Percentiles rank a stretch among this genome's conserved stretches.
Evolutionary conservation across 2,888 invertebrate genomes (phyloP).

Genomic region (Therioaphis trifolii): DNA sequence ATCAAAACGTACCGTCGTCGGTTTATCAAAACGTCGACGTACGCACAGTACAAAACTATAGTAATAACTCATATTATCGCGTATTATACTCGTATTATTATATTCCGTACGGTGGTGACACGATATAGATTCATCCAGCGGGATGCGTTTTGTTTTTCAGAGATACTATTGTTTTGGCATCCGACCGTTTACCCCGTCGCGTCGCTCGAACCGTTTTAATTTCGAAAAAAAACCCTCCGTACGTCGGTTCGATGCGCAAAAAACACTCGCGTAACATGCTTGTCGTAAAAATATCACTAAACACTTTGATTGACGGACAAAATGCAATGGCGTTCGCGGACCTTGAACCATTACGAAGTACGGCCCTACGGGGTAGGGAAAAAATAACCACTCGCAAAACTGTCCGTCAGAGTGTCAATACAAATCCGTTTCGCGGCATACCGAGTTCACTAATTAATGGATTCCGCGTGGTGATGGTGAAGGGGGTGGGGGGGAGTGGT

Average conservation of each 20-base stretch:
- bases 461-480: background rate
- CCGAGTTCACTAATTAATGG: constrained; percentile 32
- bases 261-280: background rate
- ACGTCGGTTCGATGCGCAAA: background rate
- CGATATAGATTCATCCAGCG: no score
- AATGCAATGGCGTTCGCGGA: constrained; percentile 12
- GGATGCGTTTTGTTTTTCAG: no score
- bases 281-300: constrained; percentile 43
- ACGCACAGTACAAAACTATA: no score
- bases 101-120: no score
- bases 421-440: constrained; percentile 36
- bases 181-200: no score
- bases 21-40: no score
- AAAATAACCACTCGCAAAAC: constrained; percentile 20
- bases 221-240: background rate
- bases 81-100: no score
- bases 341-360: constrained; percentile 16
- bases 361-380: background rate
- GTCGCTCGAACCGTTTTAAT: background rate
- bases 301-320: constrained; percentile 32
- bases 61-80: no score
- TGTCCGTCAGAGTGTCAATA: constrained; percentile 50
- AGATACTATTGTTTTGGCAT: no score
- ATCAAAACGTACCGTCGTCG: no score
- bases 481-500: background rate